Conservation (phyloP, 92 coral and sea anemone species). For the Diadumene lineata region DNA sequence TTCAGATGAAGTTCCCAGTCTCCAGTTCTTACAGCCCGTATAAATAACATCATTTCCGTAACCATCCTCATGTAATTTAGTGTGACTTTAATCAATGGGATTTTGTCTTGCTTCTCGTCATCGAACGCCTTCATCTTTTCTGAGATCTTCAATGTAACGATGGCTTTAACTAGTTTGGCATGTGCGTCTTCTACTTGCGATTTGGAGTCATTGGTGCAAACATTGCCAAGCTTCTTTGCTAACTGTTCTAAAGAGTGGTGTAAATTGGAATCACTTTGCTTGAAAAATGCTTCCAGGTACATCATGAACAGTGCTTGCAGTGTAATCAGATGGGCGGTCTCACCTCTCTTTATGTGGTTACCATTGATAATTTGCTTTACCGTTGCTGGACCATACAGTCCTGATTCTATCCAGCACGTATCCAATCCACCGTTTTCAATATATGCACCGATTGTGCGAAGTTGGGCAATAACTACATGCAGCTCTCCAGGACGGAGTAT, state of each 20-base stretch:
- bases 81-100: constrained; percentile 14
- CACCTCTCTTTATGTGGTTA: constrained; percentile 55
- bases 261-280: not conserved
- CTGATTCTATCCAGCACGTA: constrained; percentile 45
- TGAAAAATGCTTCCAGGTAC: constrained; percentile 46
- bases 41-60: constrained; percentile 46
- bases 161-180: not conserved
- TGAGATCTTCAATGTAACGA: not conserved
- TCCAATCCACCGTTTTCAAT: constrained; percentile 43
- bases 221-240: not conserved
- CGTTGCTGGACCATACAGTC: constrained; percentile 45
- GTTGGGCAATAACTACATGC: constrained; percentile 23
- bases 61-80: constrained; percentile 40
- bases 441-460: constrained; percentile 30
- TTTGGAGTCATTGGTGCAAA: not conserved
- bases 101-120: not conserved
- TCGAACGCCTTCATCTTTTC: not conserved
- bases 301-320: constrained; percentile 20
- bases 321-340: constrained; percentile 4
- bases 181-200: not conserved
- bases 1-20: constrained; percentile 55
- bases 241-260: not conserved
- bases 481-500: constrained; percentile 55
- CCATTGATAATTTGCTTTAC: constrained; percentile 56
- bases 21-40: constrained; percentile 46